These are phyloP conservation scores for Herpetotheres cachinnans DNA, from an alignment of 2,113 vertebrate species.

Conservation along the genomic window DNA sequence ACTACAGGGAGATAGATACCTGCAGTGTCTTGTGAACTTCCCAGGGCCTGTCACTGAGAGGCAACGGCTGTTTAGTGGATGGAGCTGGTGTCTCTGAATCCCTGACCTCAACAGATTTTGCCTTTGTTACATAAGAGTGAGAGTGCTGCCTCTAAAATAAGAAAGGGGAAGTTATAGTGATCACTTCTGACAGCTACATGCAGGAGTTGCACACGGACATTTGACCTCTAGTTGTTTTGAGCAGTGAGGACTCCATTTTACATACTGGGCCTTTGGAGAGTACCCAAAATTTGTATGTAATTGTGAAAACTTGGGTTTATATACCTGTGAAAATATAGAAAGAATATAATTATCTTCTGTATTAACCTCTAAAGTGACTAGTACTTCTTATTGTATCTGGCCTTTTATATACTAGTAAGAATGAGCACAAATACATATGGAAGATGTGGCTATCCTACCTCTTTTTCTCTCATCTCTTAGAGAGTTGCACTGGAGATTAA, in stretches of 20 bases:
- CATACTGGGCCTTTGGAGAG: neutral
- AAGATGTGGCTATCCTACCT: neutral
- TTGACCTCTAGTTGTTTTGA: conserved; percentile 1
- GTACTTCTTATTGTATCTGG: neutral
- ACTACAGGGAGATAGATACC: neutral
- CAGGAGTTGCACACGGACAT: conserved; percentile 2
- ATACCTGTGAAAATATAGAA: neutral
- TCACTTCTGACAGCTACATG: conserved; percentile 20
- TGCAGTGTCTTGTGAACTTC: conserved; percentile 4
- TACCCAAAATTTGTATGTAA: neutral
- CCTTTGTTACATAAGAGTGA: conserved; percentile 35
- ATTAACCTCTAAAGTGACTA: neutral
- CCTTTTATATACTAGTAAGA: neutral
- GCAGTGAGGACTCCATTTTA: neutral
- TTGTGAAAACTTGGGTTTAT: neutral
- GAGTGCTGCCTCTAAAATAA: conserved; percentile 59
- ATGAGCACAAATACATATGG: neutral
- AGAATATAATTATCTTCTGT: neutral
- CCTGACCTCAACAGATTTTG: conserved; percentile 56
- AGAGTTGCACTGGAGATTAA: neutral
- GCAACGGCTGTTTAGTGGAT: neutral
- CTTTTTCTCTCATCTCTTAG: neutral
- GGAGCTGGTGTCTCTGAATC: conserved; percentile 21
- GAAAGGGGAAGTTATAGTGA: conserved; percentile 50
- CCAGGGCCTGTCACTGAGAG: neutral